Evolutionary conservation across 1,140 invertebrate genomes (phyloP).

Genomic region (Phenacoccus solenopsis): DNA sequence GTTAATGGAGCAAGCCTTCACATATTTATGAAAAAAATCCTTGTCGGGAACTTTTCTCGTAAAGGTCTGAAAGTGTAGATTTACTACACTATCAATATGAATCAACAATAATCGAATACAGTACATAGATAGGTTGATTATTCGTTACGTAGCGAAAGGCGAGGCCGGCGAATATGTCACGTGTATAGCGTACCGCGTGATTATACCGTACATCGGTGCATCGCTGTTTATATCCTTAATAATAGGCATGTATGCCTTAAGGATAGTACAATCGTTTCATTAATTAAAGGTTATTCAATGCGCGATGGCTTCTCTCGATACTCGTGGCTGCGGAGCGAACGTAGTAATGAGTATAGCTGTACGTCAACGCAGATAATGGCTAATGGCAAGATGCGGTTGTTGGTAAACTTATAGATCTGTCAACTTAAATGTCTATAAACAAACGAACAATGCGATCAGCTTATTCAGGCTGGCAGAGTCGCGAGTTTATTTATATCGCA

Average conservation of each 20-base stretch:
- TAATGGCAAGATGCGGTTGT: neutral
- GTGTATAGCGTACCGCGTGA: neutral
- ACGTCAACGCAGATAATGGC: neutral
- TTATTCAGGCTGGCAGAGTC: neutral
- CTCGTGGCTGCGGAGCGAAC: neutral
- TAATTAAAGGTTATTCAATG: conserved; percentile 3
- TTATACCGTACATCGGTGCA: neutral
- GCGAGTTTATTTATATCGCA: neutral
- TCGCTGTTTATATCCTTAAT: neutral
- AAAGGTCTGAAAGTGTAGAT: too few relatives aligned
- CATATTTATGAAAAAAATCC: too few relatives aligned
- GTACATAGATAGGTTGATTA: too few relatives aligned
- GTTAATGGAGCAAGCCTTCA: too few relatives aligned
- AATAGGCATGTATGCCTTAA: neutral
- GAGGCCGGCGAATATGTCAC: neutral
- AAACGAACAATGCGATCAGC: neutral
- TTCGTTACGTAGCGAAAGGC: too few relatives aligned
- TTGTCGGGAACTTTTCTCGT: too few relatives aligned
- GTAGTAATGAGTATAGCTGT: neutral
- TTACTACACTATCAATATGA: too few relatives aligned
- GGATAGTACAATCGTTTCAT: neutral
- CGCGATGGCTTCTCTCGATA: neutral
- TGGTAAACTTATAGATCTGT: neutral
- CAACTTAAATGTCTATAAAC: neutral
- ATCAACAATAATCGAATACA: too few relatives aligned